Conservation (phyloP, 2,888 invertebrate species). For the Heliconius sara region DNA sequence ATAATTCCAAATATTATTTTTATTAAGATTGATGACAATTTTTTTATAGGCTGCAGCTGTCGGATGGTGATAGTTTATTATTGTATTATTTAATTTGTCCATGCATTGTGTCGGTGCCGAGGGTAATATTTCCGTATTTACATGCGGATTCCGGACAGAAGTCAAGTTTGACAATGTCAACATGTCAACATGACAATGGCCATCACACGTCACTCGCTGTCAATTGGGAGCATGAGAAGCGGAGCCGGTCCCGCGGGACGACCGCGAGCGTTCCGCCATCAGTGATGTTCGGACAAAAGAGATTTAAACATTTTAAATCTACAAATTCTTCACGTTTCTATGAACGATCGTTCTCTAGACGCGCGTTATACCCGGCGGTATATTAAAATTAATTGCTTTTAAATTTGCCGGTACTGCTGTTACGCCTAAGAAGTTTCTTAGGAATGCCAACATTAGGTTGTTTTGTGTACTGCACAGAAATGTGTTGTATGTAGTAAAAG, state of each 20-base stretch:
- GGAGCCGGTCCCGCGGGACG: slow-evolving; percentile 56
- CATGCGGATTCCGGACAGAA: slow-evolving; percentile 81
- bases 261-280: slow-evolving; percentile 59
- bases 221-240: slow-evolving; percentile 80
- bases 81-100: slow-evolving; percentile 83
- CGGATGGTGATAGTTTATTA: slow-evolving; percentile 64
- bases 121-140: slow-evolving; percentile 81
- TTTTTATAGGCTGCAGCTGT: slow-evolving; percentile 64
- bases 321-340: slow-evolving; percentile 66
- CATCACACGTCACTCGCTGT: slow-evolving; percentile 79
- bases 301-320: slow-evolving; percentile 52
- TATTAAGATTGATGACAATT: slow-evolving; percentile 9
- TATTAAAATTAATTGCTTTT: slow-evolving; percentile 50
- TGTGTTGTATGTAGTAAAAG: neutral
- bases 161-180: slow-evolving; percentile 83
- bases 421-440: slow-evolving; percentile 31
- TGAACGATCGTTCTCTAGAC: slow-evolving; percentile 73
- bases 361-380: slow-evolving; percentile 49
- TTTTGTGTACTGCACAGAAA: neutral
- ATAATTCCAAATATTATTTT: slow-evolving; percentile 13
- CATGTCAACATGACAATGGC: slow-evolving; percentile 80
- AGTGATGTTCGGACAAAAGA: slow-evolving; percentile 61
- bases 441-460: slow-evolving; percentile 23
- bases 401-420: slow-evolving; percentile 43
- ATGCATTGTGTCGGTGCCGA: slow-evolving; percentile 69